phyloP scores from a whole-genome alignment of 2,888 invertebrate genomes.

The Mesochorus sp. region DNA sequence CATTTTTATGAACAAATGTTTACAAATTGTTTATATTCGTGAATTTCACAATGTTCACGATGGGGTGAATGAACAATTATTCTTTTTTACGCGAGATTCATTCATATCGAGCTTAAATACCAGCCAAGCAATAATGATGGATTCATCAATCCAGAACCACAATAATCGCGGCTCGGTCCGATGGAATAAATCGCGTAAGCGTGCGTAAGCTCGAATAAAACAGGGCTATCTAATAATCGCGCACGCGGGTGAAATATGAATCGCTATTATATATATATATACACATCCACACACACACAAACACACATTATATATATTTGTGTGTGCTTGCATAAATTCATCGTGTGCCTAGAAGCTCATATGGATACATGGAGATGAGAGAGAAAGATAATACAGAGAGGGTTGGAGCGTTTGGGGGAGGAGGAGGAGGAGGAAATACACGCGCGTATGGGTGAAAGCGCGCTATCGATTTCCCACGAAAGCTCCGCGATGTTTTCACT shows the following conservation, averaged over 20 bases:
- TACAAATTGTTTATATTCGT: too few species aligned
- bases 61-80: too few species aligned
- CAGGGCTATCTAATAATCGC: background rate
- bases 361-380: background rate
- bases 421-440: too few species aligned
- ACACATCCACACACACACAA: too few species aligned
- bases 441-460: background rate
- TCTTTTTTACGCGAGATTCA: too few species aligned
- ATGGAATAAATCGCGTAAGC: background rate
- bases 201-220: too few species aligned
- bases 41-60: too few species aligned
- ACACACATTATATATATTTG: too few species aligned
- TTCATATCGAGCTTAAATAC: too few species aligned
- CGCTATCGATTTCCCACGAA: conserved; percentile 57
- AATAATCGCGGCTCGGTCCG: background rate
- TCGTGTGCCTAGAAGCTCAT: background rate
- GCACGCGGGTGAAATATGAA: background rate
- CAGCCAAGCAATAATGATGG: too few species aligned
- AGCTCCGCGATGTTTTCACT: conserved; percentile 56
- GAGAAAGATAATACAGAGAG: background rate
- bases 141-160: background rate
- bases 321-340: background rate
- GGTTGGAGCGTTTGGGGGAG: too few species aligned
- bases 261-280: background rate
- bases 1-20: too few species aligned